Base-by-base conservation (phyloP, 2,113 vertebrate species). In the Syrmaticus mikado region DNA sequence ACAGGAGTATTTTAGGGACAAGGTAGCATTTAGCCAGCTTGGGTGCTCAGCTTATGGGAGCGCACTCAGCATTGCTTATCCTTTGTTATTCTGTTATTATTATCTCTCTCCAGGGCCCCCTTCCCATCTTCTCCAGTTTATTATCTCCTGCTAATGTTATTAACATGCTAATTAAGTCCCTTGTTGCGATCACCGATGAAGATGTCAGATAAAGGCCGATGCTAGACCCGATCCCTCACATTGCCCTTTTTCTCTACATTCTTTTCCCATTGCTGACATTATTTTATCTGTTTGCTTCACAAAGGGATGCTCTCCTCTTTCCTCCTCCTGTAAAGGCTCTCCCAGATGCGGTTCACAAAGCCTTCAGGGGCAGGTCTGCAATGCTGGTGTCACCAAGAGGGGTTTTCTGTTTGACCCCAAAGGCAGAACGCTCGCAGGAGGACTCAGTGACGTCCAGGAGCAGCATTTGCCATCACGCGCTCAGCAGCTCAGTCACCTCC, bases 141-240 rank as follows among this genome's bases (percentile, higher is more conserved):
- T 94, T 91, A 75, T 67, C 77, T 92, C 65, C 62, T 78, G 14
- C 8, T 78, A 87, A 77, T 36, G 68, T 87, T 87, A 87, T 87
- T 94, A 96, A 87, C 46, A 52, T 85, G 75, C 82, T 95, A 91
- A 93, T 96, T 78, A 94, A 94, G 61, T 50, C 79, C 65, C 65
- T 78, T 80, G 85, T 32, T 91, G 87, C 46, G 80, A 12, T 58
- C 50, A 65, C 43, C 36, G 55, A 94, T 95, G 68, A 95, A 96
- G 94, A 94, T 75, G 64, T 96, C 87, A 93, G 60, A 50, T 22
- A 82, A 53, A 46, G 68, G 65, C 72, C 34, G 75, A 64, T 87
- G 53, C 50, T 82, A 58, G 24, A 38, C 45, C 32, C 20, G 34
- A 25, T 85, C 40, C 58, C 82, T 79, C 53, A 7, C 15, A 8